Percentiles rank a stretch among this genome's conserved stretches.
Evolutionary conservation across 2,797 vertebrate genomes (phyloP).

Genomic region (Microctenopoma steveboyesi): DNA sequence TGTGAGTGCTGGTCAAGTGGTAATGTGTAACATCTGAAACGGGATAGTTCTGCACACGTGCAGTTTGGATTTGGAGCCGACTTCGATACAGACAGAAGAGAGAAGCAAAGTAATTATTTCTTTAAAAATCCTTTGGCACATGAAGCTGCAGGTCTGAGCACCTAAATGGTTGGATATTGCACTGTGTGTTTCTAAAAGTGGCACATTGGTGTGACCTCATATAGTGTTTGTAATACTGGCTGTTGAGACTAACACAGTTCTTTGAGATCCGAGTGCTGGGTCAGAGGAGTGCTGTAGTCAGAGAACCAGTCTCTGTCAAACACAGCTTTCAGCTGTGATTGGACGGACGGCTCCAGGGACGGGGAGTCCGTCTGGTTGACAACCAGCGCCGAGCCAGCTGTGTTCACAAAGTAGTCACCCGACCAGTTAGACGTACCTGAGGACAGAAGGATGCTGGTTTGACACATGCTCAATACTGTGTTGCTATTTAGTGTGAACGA

Average conservation of each 20-base stretch:
- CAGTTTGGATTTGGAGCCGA: rapidly evolving
- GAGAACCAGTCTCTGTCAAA: constrained; percentile 94
- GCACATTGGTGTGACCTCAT: neutral
- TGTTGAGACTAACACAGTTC: constrained; percentile 56
- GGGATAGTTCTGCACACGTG: neutral
- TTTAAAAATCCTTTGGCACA: too few species aligned
- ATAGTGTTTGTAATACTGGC: neutral
- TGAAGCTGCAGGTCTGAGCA: neutral
- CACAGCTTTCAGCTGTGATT: constrained; percentile 83
- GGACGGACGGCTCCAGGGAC: constrained; percentile 66
- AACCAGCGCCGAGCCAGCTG: constrained; percentile 89
- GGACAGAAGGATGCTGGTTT: neutral
- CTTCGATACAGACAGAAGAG: neutral
- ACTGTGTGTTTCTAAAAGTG: neutral
- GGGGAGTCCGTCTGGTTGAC: constrained; percentile 81
- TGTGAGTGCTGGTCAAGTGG: neutral
- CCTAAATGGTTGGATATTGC: neutral
- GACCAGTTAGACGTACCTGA: constrained; percentile 97
- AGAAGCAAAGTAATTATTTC: neutral
- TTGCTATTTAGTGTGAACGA: neutral
- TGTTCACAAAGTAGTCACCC: constrained; percentile 90
- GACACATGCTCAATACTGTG: neutral
- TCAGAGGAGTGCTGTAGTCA: constrained; percentile 83
- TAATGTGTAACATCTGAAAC: too few species aligned
- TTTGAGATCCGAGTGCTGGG: constrained; percentile 57